Evolutionary conservation across 1,140 invertebrate genomes (phyloP).

Genomic region (Pissodes strobi): DNA sequence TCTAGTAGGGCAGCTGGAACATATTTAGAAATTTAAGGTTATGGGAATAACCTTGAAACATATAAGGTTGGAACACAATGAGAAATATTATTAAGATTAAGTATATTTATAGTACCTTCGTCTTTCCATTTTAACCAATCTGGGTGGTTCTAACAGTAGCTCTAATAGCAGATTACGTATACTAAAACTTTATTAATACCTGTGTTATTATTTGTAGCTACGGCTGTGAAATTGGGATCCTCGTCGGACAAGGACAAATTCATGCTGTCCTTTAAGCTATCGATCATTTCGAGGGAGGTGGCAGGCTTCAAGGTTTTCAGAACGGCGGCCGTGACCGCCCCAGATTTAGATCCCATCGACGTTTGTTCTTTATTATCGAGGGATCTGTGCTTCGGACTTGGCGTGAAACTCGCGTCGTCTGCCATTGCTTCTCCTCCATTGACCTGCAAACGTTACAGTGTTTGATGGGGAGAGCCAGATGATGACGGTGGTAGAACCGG

Average conservation of each 20-base stretch:
- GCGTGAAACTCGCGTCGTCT: slow-evolving; percentile 62
- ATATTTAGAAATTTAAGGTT: no score
- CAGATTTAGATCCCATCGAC: slow-evolving; percentile 10
- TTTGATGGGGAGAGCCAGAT: no score
- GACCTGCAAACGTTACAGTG: slow-evolving; percentile 49
- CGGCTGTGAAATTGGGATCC: slow-evolving; percentile 75
- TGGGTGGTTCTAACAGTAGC: no score
- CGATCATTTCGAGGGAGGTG: slow-evolving; percentile 8
- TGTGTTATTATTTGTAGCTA: slow-evolving; percentile 69
- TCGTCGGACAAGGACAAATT: slow-evolving; percentile 63
- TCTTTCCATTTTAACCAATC: no score
- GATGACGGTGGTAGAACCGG: no score
- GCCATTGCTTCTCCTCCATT: slow-evolving; percentile 70
- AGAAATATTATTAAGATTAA: slow-evolving; percentile 63
- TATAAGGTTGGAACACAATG: neutral
- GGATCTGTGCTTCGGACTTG: slow-evolving; percentile 63
- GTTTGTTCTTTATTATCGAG: slow-evolving; percentile 33
- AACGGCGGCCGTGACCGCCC: slow-evolving; percentile 38
- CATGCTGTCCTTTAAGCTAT: slow-evolving; percentile 42
- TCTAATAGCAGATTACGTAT: no score
- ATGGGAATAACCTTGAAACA: neutral
- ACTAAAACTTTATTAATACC: slow-evolving; percentile 52
- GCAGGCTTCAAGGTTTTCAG: slow-evolving; percentile 41
- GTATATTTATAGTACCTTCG: no score
- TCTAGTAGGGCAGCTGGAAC: slow-evolving; percentile 59